phyloP scores from a whole-genome alignment of 2,113 vertebrate species.

The Ovibos moschatus region DNA sequence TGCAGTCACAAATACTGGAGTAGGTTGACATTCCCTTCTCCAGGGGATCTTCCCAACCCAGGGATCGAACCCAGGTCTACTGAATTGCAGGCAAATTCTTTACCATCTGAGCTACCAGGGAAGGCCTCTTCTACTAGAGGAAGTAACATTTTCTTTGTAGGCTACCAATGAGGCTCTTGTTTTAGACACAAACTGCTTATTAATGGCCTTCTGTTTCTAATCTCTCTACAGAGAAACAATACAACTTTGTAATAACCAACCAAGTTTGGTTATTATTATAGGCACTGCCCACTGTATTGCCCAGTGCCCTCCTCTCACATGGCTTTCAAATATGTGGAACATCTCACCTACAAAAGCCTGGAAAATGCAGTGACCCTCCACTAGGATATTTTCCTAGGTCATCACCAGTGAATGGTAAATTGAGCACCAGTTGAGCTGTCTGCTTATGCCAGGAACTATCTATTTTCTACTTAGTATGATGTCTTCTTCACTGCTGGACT shows the following conservation, averaged over 20 bases:
- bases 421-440: neutral
- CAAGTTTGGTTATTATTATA: neutral
- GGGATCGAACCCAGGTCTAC: accelerated
- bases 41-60: neutral
- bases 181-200: neutral
- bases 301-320: neutral
- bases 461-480: neutral
- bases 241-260: neutral
- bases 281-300: neutral
- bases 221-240: neutral
- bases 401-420: neutral
- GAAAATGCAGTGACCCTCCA: neutral
- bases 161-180: neutral
- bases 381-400: neutral
- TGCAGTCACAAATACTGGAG: neutral
- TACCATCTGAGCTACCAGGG: neutral
- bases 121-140: neutral
- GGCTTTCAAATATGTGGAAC: neutral
- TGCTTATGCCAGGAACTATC: neutral
- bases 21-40: neutral
- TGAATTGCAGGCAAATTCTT: neutral
- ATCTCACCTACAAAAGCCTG: neutral
- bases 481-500: neutral
- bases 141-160: neutral
- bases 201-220: neutral